Evolutionary conservation across 1,140 invertebrate species (phyloP).

Genomic region (Mycetomoellerius zeteki): DNA sequence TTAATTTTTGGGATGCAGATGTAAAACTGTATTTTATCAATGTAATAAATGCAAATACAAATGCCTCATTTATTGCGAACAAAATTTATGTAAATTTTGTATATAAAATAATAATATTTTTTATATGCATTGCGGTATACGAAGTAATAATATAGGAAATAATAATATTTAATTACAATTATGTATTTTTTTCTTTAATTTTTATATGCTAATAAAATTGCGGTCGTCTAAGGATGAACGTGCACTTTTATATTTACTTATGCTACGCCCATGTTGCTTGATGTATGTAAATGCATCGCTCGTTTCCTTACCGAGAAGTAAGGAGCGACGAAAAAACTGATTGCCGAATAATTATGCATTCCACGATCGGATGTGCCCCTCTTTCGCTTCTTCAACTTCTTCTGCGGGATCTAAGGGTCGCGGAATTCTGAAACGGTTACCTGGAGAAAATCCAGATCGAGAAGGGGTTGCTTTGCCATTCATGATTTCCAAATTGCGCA

Average conservation of each 20-base stretch:
- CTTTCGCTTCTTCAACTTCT: constrained; percentile 13
- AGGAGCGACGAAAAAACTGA: constrained; percentile 66
- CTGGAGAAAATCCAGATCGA: constrained; percentile 63
- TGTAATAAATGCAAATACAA: neutral
- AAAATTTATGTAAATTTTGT: neutral
- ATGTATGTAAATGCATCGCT: constrained; percentile 49
- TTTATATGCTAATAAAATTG: neutral
- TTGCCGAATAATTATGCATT: constrained; percentile 73
- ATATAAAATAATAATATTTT: neutral
- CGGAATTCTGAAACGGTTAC: constrained; percentile 24
- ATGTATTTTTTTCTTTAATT: neutral
- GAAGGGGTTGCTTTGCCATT: constrained; percentile 54
- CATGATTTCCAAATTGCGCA: constrained; percentile 39
- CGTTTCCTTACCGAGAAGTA: constrained; percentile 45
- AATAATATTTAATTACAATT: constrained; percentile 12
- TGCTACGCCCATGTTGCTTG: constrained; percentile 27
- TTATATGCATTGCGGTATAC: neutral
- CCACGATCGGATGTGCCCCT: constrained; percentile 62
- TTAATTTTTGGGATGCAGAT: neutral
- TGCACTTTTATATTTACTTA: neutral
- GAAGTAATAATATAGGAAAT: too few species aligned
- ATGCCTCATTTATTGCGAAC: neutral
- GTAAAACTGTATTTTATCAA: neutral
- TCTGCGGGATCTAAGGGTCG: constrained; percentile 6
- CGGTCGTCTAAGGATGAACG: neutral